A percentile compares a stretch with the other conserved stretches of the same genome.
Evolutionary conservation across 2,113 vertebrate species (phyloP).

Genomic region (Melanocharis versteri): DNA sequence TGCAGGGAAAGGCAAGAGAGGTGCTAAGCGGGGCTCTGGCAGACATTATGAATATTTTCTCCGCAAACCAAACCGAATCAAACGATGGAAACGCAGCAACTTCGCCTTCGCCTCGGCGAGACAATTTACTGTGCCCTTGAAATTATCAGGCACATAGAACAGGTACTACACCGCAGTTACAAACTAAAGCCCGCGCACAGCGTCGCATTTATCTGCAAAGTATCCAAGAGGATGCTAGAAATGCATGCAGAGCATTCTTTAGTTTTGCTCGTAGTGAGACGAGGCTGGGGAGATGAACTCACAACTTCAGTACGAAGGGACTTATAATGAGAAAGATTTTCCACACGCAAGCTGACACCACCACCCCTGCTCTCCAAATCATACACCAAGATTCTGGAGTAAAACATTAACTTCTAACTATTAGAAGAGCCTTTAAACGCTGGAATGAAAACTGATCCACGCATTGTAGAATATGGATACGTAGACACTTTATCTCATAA

Average conservation of each 20-base stretch:
- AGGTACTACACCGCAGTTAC: background rate
- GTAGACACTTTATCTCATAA: slow-evolving; percentile 53
- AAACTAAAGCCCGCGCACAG: background rate
- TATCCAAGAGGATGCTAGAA: background rate
- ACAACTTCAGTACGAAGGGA: background rate
- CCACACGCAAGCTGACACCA: background rate
- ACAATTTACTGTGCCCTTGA: background rate
- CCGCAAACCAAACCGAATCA: background rate
- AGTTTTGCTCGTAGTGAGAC: background rate
- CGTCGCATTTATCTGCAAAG: background rate
- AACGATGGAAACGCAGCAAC: background rate
- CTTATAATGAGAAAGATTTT: background rate
- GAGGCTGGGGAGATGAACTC: background rate
- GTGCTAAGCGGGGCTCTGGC: background rate
- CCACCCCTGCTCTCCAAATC: background rate
- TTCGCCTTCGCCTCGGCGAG: background rate
- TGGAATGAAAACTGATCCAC: background rate
- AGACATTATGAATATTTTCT: background rate
- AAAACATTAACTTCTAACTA: slow-evolving; percentile 60
- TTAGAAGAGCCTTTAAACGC: background rate
- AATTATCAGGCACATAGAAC: background rate
- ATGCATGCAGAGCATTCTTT: background rate
- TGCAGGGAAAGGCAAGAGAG: background rate
- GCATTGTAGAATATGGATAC: background rate
- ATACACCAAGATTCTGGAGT: background rate